Evolutionary conservation across 2,888 invertebrate genomes (phyloP).

Genomic region (Hirtodrosophila confusa): DNA sequence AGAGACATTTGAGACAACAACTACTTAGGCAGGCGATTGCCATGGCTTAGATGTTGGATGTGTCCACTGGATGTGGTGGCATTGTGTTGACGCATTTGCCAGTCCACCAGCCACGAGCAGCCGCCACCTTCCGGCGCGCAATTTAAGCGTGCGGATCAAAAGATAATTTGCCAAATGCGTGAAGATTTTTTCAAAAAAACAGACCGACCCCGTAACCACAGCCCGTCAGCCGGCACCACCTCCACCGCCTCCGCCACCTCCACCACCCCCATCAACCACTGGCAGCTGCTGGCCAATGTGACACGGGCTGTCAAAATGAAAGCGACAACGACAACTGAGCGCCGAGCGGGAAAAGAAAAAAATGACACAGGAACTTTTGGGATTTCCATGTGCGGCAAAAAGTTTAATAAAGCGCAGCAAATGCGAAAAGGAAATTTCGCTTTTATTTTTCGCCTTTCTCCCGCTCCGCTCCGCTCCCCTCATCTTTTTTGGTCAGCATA

Average conservation of each 20-base stretch:
- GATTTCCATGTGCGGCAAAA: slow-evolving; percentile 71
- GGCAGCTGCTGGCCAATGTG: slow-evolving; percentile 53
- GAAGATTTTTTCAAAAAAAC: slow-evolving; percentile 76
- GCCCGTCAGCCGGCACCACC: slow-evolving; percentile 5
- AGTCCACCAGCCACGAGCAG: slow-evolving; percentile 24
- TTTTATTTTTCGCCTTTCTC: slow-evolving; percentile 60
- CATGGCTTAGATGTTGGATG: slow-evolving; percentile 67
- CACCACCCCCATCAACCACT: slow-evolving; percentile 32
- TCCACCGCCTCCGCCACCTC: not conserved
- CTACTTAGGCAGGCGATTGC: slow-evolving; percentile 82
- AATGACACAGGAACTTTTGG: slow-evolving; percentile 81
- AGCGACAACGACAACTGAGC: slow-evolving; percentile 68
- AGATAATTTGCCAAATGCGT: slow-evolving; percentile 83
- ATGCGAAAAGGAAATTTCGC: slow-evolving; percentile 79
- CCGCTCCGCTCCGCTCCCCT: not conserved
- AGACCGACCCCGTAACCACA: slow-evolving; percentile 24
- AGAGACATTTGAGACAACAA: slow-evolving; percentile 73
- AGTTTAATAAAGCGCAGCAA: slow-evolving; percentile 80
- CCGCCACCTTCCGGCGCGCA: slow-evolving; percentile 47
- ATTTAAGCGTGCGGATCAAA: slow-evolving; percentile 82
- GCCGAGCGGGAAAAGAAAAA: slow-evolving; percentile 45
- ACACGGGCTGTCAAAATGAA: slow-evolving; percentile 75
- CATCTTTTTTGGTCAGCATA: slow-evolving; percentile 43
- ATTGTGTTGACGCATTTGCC: slow-evolving; percentile 70
- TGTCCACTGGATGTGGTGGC: slow-evolving; percentile 55